phyloP scores from a whole-genome alignment of 2,113 vertebrate species.

The Alligator sinensis region DNA sequence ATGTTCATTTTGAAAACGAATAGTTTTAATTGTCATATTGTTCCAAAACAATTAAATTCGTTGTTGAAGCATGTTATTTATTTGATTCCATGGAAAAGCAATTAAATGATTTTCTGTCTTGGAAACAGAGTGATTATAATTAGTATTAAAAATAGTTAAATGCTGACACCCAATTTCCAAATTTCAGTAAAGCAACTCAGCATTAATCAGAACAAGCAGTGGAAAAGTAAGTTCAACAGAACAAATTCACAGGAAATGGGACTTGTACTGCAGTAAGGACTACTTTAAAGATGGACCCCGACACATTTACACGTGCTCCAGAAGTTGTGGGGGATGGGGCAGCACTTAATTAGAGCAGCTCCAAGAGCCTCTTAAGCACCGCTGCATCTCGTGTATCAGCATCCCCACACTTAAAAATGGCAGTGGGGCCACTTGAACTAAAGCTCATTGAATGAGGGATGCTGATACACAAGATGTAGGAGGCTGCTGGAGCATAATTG shows the following conservation, averaged over 20 bases:
- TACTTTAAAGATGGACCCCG: neutral
- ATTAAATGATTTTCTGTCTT: conserved; percentile 26
- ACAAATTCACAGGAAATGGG: conserved; percentile 13
- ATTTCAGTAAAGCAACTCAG: conserved; percentile 25
- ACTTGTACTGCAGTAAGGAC: conserved; percentile 50
- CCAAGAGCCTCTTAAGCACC: no score
- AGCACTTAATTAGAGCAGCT: no score
- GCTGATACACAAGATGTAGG: no score
- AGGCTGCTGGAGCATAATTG: no score
- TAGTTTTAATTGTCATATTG: neutral
- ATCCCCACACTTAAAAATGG: no score
- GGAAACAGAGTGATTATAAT: conserved; percentile 44
- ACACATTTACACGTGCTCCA: conserved; percentile 21
- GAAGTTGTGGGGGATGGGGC: no score
- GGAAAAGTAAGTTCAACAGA: conserved; percentile 62
- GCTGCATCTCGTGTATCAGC: no score
- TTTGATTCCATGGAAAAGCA: conserved; percentile 21
- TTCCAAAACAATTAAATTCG: neutral
- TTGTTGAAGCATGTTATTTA: neutral
- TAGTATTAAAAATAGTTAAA: neutral
- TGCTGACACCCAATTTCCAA: conserved; percentile 31
- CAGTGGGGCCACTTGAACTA: no score
- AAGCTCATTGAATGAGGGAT: no score
- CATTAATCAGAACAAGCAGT: neutral
- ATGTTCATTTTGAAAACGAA: neutral